Conservation (phyloP, 2,113 vertebrate genomes). For the Microcebus jonahi region DNA sequence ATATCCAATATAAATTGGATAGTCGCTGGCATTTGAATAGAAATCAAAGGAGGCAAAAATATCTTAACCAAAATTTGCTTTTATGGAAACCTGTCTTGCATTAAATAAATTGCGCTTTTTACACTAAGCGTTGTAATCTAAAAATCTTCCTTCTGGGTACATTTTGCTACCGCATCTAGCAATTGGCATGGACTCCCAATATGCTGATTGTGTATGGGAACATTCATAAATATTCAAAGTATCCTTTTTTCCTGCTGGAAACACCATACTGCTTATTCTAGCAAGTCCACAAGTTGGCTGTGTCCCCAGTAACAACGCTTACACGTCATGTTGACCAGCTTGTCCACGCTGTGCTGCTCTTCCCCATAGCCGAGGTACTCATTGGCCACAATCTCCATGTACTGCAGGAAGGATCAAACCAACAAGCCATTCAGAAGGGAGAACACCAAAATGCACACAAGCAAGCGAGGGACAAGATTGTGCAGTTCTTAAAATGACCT, state of each 20-base stretch:
- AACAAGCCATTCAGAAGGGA: background rate
- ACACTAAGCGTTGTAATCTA: background rate
- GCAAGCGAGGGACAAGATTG: background rate
- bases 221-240: background rate
- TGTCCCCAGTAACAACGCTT: slow-evolving; percentile 68
- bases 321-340: slow-evolving; percentile 92
- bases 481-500: slow-evolving; percentile 46
- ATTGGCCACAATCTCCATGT: slow-evolving; percentile 88
- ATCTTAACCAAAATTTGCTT: background rate
- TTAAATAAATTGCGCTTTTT: slow-evolving; percentile 12
- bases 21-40: background rate
- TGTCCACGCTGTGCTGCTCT: slow-evolving; percentile 86
- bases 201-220: background rate
- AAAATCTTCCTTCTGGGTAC: background rate
- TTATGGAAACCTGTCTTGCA: background rate
- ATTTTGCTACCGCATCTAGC: background rate
- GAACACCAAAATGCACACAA: background rate
- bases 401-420: slow-evolving; percentile 79
- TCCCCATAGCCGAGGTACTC: slow-evolving; percentile 85
- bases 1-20: background rate
- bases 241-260: background rate
- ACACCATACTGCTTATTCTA: background rate
- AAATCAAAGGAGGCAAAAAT: background rate
- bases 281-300: background rate
- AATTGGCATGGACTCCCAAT: background rate